Evolutionary conservation across 1,140 invertebrate genomes (phyloP), one percentile per base, ranked within the genome.

Genomic region (Sycophaga agraensis): DNA sequence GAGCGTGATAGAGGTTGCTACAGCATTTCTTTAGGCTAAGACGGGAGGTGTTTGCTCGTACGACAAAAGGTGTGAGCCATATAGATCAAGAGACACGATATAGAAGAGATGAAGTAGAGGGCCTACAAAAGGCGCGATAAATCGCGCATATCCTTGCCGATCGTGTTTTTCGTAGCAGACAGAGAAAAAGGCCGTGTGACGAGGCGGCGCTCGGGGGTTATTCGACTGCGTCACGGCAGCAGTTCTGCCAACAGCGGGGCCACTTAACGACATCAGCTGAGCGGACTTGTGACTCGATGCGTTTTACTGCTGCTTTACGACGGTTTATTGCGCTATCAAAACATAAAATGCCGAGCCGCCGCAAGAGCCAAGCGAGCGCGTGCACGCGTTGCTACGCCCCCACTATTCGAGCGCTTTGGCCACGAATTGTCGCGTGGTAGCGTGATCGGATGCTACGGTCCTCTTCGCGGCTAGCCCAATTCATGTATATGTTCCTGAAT

Each of bases 261-360:
- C 70, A 75, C 70, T 76, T 75, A 74, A 74, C 73, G 71, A 74
- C 72, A 71, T 76, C 70, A 73, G 71, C 70, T 71, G 68, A 77
- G 72, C 75, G 77, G 79, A 79, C 76, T 81, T 78, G 78, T 73
- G 77, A 76, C 75, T 81, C 76, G 71, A 81, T 81, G 79, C 77
- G 75, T 81, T 81, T 81, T 81, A 81, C 73, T 76, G 73, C 77
- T 79, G 72, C 77, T 79, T 80, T 78, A 79, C 72, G 78, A 50
- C 76, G 70, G 68, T 81, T 81, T 81, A 81, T 79, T 80, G 77
- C 78, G 70, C 77, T 76, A 80, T 81, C 77, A 79, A 80, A 80
- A 77, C 79, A 78, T 81, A 79, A 81, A 81, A 79, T 76, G 76
- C 75, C 72, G 69, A 19, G 42, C 42, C 48, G 39, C n/a, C 28